Base-by-base conservation (phyloP, 2,113 vertebrate genomes). In the Numenius arquata region DNA sequence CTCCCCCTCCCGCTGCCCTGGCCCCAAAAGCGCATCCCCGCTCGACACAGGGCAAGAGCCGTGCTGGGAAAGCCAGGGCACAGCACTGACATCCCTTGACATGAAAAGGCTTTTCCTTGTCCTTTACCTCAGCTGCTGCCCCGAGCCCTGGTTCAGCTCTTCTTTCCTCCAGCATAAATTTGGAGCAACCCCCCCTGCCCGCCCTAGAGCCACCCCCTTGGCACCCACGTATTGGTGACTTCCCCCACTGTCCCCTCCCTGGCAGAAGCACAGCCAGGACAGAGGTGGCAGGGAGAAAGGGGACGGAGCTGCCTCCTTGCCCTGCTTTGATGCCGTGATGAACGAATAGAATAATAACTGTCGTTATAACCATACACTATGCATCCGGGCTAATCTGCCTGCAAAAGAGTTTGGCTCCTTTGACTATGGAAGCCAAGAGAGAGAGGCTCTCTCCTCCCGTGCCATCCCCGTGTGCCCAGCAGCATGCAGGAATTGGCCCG, bases 1-100 rank as follows among this genome's bases (percentile, higher is more conserved):
- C 66, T 9, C 72, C 83, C 61, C 23, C 16, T 55, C 48, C 58
- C 40, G 2, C 82, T 16, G 32, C 27, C 14, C 11, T 0, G 38
- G 16, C 52, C 45, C 38, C 4, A 0, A 36, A 13, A 25, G 8
- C 0, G 1, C 4, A 3, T 45, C 32, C 63, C 63, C 15, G 25
- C 11, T 25, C 38, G 4, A 5, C 5, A 3, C 11, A 8, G 59
- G n/a, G 32, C 2, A 3, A 19, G 45, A 45, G 47, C 30, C 20
- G 17, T 30, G 47, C 82, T 48, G 27, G 43, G 38, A n/a, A n/a
- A 71, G 70, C 41, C 59, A 13, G 1, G 9, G 27, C 32, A 11
- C 32, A 2, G 58, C 32, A 11, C 29, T 2, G 2, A 8, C 48
- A 41, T 9, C 47, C 32, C 52, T 8, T 20, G 12, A 3, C 34